Conservation (phyloP, 2,797 vertebrate species). For the Mergus octosetaceus region DNA sequence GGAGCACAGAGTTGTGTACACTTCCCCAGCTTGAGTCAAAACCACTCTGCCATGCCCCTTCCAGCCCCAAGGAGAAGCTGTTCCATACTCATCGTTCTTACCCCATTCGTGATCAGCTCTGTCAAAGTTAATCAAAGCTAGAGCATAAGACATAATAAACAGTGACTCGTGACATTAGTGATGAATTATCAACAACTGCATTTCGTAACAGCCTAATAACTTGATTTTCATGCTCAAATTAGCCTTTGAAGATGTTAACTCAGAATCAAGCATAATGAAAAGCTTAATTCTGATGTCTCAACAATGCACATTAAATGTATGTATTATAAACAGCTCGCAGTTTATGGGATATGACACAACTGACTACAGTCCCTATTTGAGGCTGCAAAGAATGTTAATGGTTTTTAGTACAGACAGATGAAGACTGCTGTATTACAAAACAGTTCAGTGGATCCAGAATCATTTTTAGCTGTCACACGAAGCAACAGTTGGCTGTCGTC, state of each 20-base stretch:
- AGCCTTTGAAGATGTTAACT: not conserved
- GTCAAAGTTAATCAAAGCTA: conserved; percentile 25
- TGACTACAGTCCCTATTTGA: not conserved
- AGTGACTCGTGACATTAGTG: not conserved
- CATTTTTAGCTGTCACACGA: not conserved
- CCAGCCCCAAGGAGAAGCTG: not conserved
- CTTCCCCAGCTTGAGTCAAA: not conserved
- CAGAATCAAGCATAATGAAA: not conserved
- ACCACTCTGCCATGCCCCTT: not conserved
- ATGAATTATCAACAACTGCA: not conserved
- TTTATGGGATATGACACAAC: not conserved
- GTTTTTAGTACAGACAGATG: not conserved
- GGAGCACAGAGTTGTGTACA: not conserved
- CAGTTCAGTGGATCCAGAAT: not conserved
- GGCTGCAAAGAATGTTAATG: not conserved
- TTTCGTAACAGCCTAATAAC: not conserved
- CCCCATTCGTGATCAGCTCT: not conserved
- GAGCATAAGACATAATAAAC: not conserved
- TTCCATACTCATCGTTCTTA: not conserved
- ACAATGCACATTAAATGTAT: not conserved
- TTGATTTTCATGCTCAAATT: not conserved
- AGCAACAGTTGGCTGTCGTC: not conserved
- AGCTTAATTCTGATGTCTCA: not conserved
- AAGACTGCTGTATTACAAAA: not conserved
- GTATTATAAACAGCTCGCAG: not conserved